Evolutionary conservation across 2,888 invertebrate genomes (phyloP).

Genomic region (Augiades crinisus): DNA sequence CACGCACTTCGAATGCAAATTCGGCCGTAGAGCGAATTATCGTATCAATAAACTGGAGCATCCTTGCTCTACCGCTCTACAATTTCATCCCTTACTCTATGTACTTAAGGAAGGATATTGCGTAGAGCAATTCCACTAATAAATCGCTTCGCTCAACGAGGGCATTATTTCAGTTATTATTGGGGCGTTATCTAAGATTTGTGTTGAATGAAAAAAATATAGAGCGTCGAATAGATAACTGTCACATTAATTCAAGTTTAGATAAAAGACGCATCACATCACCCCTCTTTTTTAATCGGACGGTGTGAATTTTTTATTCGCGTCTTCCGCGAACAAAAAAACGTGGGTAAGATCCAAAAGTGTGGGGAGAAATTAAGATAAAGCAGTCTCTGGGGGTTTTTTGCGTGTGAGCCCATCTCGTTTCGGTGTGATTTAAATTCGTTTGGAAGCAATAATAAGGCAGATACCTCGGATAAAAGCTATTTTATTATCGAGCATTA

Average conservation of each 20-base stretch:
- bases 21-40: constrained; percentile 34
- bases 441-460: constrained; percentile 10
- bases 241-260: constrained; percentile 55
- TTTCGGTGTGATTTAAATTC: constrained; percentile 29
- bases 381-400: constrained; percentile 14
- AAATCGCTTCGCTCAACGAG: constrained; percentile 19
- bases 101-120: not conserved
- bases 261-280: constrained; percentile 40
- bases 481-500: no score
- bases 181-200: constrained; percentile 57
- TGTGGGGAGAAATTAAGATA: constrained; percentile 29
- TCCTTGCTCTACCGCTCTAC: not conserved
- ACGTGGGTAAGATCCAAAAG: constrained; percentile 59
- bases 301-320: constrained; percentile 47
- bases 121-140: not conserved
- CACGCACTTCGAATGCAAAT: constrained; percentile 32
- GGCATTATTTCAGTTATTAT: constrained; percentile 49
- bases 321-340: constrained; percentile 54
- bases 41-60: constrained; percentile 35
- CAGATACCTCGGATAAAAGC: no score
- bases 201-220: constrained; percentile 38
- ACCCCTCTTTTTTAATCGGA: constrained; percentile 56
- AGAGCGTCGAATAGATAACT: constrained; percentile 60
- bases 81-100: constrained; percentile 3
- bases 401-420: constrained; percentile 25